Base-by-base conservation (phyloP, 2,888 invertebrate species). In the Phengaris alcon region DNA sequence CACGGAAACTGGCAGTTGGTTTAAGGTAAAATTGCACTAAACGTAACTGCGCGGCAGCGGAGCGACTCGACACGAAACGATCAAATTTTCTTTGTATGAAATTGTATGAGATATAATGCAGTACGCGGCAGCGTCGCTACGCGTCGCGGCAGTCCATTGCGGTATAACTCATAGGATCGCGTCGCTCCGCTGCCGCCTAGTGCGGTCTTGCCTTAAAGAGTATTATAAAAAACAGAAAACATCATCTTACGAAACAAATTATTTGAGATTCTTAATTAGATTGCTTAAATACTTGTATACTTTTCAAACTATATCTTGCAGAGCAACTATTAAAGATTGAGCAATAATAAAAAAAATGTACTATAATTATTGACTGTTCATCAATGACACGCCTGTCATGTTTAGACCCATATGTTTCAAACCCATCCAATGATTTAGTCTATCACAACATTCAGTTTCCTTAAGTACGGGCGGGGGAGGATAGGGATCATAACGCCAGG, bases 381-480 rank as follows among this genome's bases (percentile, higher is more conserved):
- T 35, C 35, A 35, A 3, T 35, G 22, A 22, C 22, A 22, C 22
- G 35, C 35, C 35, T 35, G 35, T 35, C 35, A 35, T 35, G 35
- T 35, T 35, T 69, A 54, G 55, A 35, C 73, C 75, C 68, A 77
- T 75, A 73, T 77, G 77, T 73, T 74, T 75, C 46, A 75, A 76
- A 68, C 68, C 48, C 4, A 59, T 51, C n/a, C 73, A 75, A 59
- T 73, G 76, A 77, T 77, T 77, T 74, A 75, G 76, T 89, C 92
- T 92, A 93, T 92, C 92, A 93, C 93, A 92, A 93, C 92, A 93
- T 92, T 90, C 86, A 92, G 89, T 91, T 89, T 88, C 86, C 84
- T 88, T 85, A 86, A 75, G 70, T 76, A 75, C 75, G 78, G 78
- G 79, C 55, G 59, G 68, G 70, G 68, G 76, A 22, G 57, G 74